Conservation (phyloP, 2,888 invertebrate species). For the Cheilosia urbana region DNA sequence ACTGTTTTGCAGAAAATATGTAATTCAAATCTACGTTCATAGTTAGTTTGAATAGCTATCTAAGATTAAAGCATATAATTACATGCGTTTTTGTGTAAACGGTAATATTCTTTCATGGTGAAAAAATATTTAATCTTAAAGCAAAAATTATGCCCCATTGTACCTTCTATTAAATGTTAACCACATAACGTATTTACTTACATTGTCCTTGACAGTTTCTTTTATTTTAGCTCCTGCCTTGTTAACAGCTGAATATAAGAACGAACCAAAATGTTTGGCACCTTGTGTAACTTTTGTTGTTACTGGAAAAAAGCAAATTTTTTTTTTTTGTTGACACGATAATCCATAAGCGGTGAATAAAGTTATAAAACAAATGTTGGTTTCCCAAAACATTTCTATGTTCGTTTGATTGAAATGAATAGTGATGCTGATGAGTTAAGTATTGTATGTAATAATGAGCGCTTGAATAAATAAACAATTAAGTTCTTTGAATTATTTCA, state of each 20-base stretch:
- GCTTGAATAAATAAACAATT: conserved; percentile 13
- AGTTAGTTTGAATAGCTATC: conserved; percentile 13
- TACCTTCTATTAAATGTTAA: background rate
- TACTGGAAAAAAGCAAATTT: conserved; percentile 84
- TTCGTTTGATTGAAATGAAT: conserved; percentile 21
- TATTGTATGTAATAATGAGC: conserved; percentile 39
- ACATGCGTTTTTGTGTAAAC: conserved; percentile 17
- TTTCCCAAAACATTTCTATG: conserved; percentile 42
- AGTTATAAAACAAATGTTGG: conserved; percentile 28
- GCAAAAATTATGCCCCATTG: conserved; percentile 10
- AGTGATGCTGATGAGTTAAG: conserved; percentile 9
- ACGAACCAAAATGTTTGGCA: conserved; percentile 95
- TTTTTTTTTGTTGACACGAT: conserved; percentile 33
- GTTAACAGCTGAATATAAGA: conserved; percentile 97
- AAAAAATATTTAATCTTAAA: conserved; percentile 3
- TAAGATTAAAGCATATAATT: conserved; percentile 34
- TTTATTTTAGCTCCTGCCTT: conserved; percentile 98
- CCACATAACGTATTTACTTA: conserved; percentile 85
- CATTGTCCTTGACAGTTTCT: conserved; percentile 98
- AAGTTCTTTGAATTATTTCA: background rate
- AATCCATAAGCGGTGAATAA: conserved; percentile 20
- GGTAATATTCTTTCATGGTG: conserved; percentile 5
- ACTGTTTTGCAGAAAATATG: conserved; percentile 4
- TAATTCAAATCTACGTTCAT: conserved; percentile 1
- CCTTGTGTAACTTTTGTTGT: conserved; percentile 95